Evolutionary conservation across 1,140 invertebrate genomes (phyloP).

Genomic region (Caenorhabditis inopinata): DNA sequence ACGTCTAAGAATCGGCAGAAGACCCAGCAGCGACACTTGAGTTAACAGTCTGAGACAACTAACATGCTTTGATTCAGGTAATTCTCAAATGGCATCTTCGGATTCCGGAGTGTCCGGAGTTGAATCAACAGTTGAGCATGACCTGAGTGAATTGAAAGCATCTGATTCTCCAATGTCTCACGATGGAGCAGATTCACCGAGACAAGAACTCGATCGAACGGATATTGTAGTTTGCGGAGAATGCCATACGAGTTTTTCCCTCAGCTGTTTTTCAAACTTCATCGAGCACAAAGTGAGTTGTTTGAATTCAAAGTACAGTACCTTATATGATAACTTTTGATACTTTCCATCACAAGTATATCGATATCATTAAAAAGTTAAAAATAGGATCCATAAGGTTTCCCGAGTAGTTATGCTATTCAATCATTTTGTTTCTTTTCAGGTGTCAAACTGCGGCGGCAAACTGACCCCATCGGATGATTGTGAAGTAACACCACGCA

Average conservation of each 20-base stretch:
- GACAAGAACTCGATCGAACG: slow-evolving; percentile 11
- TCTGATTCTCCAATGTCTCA: slow-evolving; percentile 27
- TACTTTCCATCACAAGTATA: no score
- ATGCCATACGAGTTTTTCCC: slow-evolving; percentile 55
- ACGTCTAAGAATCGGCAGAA: background rate
- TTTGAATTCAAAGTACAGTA: background rate
- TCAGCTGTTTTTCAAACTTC: slow-evolving; percentile 56
- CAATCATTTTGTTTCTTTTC: background rate
- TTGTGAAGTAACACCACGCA: slow-evolving; percentile 45
- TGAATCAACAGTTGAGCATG: slow-evolving; percentile 23
- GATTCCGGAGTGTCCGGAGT: slow-evolving; percentile 52
- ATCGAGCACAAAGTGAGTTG: slow-evolving; percentile 61
- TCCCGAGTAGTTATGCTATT: background rate
- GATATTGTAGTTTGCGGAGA: slow-evolving; percentile 61
- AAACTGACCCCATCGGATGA: slow-evolving; percentile 53
- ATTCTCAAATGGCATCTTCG: slow-evolving; percentile 60
- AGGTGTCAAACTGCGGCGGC: slow-evolving; percentile 51
- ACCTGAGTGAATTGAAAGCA: slow-evolving; percentile 33
- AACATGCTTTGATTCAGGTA: slow-evolving; percentile 39
- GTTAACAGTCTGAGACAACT: background rate
- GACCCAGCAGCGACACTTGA: background rate
- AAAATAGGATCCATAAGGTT: background rate
- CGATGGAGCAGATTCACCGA: background rate
- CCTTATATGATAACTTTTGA: no score
- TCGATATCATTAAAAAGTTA: no score